Evolutionary conservation across 2,113 vertebrate species (phyloP).

Genomic region (Guaruba guarouba): DNA sequence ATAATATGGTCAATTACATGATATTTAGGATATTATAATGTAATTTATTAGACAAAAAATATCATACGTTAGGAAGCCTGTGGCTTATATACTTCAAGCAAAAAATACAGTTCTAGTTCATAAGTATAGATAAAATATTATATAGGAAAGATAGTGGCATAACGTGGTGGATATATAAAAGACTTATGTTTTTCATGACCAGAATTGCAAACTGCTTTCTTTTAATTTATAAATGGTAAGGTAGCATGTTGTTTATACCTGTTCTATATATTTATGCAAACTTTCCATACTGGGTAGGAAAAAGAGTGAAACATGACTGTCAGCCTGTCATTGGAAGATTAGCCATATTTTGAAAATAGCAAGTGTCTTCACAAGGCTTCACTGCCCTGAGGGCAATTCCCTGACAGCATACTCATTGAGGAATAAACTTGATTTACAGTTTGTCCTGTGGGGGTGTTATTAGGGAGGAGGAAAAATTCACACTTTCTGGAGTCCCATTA

Average conservation of each 20-base stretch:
- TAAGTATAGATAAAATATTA: not conserved
- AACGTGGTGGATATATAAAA: not conserved
- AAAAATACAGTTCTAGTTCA: not conserved
- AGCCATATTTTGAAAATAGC: not conserved
- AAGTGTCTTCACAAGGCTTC: not conserved
- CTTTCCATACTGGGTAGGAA: not conserved
- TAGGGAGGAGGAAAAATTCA: not conserved
- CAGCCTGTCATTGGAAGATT: not conserved
- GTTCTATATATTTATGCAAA: not conserved
- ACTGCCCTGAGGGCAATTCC: not conserved
- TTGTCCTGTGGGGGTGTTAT: not conserved
- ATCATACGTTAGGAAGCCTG: accelerated
- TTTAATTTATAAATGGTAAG: not conserved
- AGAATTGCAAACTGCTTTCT: not conserved
- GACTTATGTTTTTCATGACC: not conserved
- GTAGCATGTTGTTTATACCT: not conserved
- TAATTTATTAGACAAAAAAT: not conserved
- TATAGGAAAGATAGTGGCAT: not conserved
- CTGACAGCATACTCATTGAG: not conserved
- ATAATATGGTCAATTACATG: not conserved
- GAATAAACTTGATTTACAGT: not conserved
- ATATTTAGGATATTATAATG: not conserved
- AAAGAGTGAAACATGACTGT: not conserved
- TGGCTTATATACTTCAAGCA: not conserved
- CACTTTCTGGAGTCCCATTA: not conserved